Evolutionary conservation across 2,113 vertebrate genomes (phyloP).

Genomic region (Neotragus pygmaeus): DNA sequence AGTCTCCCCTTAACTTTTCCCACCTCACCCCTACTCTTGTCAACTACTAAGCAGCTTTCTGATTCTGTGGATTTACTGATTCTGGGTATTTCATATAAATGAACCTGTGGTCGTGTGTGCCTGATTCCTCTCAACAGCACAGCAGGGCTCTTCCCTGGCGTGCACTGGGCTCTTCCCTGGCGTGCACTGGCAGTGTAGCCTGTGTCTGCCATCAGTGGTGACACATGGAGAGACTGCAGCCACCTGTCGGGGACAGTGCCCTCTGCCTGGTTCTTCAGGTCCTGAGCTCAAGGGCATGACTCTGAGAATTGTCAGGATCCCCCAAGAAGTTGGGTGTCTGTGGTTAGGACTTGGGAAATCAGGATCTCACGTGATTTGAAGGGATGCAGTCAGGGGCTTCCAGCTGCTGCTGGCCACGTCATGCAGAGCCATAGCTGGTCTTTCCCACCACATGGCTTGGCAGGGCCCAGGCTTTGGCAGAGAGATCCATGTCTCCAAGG

Average conservation of each 20-base stretch:
- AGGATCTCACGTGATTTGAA: accelerated
- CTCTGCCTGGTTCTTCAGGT: not conserved
- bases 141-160: accelerated
- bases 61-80: not conserved
- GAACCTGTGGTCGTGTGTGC: accelerated
- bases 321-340: not conserved
- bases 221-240: not conserved
- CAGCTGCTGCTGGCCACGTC: not conserved
- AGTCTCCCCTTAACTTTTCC: not conserved
- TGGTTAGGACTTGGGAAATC: not conserved
- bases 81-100: not conserved
- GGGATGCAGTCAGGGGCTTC: not conserved
- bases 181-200: accelerated
- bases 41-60: not conserved
- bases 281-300: not conserved
- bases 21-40: not conserved
- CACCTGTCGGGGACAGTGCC: accelerated
- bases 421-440: not conserved
- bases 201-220: not conserved
- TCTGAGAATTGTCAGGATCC: not conserved
- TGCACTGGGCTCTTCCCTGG: accelerated
- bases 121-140: not conserved
- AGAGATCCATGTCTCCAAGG: not conserved
- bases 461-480: not conserved
- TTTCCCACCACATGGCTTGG: not conserved